Conservation (phyloP, 2,888 invertebrate species). For the Norana najaformis region DNA sequence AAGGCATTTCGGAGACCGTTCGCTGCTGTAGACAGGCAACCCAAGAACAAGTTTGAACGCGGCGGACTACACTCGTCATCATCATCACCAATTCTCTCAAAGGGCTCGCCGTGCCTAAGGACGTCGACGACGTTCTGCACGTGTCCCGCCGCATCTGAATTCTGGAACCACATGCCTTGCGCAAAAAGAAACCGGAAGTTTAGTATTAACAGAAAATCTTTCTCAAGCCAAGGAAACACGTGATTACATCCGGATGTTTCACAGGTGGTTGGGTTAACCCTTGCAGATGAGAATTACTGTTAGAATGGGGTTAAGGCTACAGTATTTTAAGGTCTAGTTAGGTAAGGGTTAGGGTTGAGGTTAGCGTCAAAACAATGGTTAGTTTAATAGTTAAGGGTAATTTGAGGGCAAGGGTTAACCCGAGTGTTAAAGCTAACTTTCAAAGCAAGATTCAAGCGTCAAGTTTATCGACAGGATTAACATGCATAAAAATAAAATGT, state of each 20-base stretch:
- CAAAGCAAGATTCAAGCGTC: too few relatives aligned
- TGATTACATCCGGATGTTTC: not conserved
- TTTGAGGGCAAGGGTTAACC: too few relatives aligned
- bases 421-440: too few relatives aligned
- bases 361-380: too few relatives aligned
- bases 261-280: not conserved
- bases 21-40: constrained; percentile 39
- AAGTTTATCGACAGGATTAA: too few relatives aligned
- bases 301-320: not conserved
- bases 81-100: constrained; percentile 35
- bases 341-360: too few relatives aligned
- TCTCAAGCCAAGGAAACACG: not conserved
- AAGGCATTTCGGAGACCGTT: constrained; percentile 61
- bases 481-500: too few relatives aligned
- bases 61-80: constrained; percentile 39
- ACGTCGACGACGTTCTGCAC: not conserved
- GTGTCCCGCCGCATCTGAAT: not conserved
- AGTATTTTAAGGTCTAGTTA: too few relatives aligned
- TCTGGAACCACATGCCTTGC: constrained; percentile 19
- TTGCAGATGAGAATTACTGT: too few relatives aligned
- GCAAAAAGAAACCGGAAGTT: not conserved
- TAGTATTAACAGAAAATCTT: not conserved
- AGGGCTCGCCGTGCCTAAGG: constrained; percentile 25
- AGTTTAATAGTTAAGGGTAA: too few relatives aligned
- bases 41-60: constrained; percentile 41